These are phyloP conservation scores for Sphinx pinastri DNA, from an alignment of 2,888 invertebrate genomes.

Conservation along the genomic window DNA sequence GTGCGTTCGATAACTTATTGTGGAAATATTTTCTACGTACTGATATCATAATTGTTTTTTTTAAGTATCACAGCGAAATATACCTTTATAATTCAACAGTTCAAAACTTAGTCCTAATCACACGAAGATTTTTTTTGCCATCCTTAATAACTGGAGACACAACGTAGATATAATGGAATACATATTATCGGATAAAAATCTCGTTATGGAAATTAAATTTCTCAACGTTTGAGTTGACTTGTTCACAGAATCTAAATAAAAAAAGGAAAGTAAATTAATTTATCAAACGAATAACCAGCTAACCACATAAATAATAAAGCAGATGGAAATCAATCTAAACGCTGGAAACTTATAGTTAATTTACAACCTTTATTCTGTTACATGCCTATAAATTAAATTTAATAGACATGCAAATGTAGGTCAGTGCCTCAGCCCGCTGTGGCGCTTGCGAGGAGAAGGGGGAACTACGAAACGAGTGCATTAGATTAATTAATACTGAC, in stretches of 20 bases:
- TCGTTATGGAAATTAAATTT: no score
- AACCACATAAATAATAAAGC: background rate
- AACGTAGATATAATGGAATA: no score
- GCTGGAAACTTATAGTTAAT: background rate
- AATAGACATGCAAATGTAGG: slow-evolving; percentile 52
- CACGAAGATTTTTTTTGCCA: no score
- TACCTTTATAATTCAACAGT: no score
- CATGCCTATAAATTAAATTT: slow-evolving; percentile 42
- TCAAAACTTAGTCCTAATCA: no score
- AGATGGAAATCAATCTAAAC: background rate
- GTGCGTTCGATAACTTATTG: background rate
- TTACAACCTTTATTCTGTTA: slow-evolving; percentile 2
- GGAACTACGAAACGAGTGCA: slow-evolving; percentile 46
- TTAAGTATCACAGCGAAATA: no score
- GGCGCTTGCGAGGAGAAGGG: slow-evolving; percentile 28
- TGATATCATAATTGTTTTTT: no score
- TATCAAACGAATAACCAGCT: background rate
- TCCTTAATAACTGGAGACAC: no score
- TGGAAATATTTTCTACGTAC: no score
- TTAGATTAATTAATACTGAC: slow-evolving; percentile 59
- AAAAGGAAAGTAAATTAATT: background rate
- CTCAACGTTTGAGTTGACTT: no score
- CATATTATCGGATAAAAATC: no score
- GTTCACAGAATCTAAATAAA: background rate
- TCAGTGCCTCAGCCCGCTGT: slow-evolving; percentile 44